These are phyloP conservation scores for Plagodis pulveraria DNA, from an alignment of 2,888 invertebrate species.

Conservation along the genomic window DNA sequence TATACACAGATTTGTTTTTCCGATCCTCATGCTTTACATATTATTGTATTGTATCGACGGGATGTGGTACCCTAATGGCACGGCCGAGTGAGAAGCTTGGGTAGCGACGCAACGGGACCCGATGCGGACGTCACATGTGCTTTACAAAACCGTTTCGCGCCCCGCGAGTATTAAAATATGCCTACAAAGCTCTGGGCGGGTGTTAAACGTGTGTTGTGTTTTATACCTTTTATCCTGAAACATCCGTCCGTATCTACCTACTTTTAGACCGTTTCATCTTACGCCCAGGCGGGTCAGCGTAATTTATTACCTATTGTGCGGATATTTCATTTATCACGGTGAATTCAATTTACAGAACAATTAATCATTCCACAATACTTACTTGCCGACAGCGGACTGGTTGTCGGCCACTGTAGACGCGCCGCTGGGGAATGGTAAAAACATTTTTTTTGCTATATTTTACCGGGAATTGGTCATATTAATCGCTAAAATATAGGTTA, in stretches of 20 bases:
- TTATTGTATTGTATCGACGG: no score
- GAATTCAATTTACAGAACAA: slow-evolving; percentile 84
- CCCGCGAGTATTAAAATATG: slow-evolving; percentile 58
- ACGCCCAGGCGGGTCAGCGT: slow-evolving; percentile 79
- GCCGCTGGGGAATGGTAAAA: slow-evolving; percentile 49
- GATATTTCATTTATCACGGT: slow-evolving; percentile 85
- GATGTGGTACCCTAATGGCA: no score
- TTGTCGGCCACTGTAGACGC: slow-evolving; percentile 58
- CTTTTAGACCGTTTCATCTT: slow-evolving; percentile 80
- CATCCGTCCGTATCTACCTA: slow-evolving; percentile 74
- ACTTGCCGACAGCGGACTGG: slow-evolving; percentile 78
- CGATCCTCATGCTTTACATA: no score
- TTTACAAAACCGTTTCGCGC: slow-evolving; percentile 50
- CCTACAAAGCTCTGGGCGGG: slow-evolving; percentile 66
- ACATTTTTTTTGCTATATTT: slow-evolving; percentile 52
- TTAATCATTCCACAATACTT: slow-evolving; percentile 84
- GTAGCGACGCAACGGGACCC: no score
- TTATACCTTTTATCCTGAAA: slow-evolving; percentile 70
- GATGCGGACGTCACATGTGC: slow-evolving; percentile 14
- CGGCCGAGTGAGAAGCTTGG: no score
- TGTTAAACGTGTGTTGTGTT: slow-evolving; percentile 73
- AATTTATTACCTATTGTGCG: slow-evolving; percentile 85
- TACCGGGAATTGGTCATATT: slow-evolving; percentile 17
- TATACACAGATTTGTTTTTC: no score
- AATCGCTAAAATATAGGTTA: background rate